Base-by-base conservation (phyloP, 2,113 vertebrate genomes). In the Varanus salvator region DNA sequence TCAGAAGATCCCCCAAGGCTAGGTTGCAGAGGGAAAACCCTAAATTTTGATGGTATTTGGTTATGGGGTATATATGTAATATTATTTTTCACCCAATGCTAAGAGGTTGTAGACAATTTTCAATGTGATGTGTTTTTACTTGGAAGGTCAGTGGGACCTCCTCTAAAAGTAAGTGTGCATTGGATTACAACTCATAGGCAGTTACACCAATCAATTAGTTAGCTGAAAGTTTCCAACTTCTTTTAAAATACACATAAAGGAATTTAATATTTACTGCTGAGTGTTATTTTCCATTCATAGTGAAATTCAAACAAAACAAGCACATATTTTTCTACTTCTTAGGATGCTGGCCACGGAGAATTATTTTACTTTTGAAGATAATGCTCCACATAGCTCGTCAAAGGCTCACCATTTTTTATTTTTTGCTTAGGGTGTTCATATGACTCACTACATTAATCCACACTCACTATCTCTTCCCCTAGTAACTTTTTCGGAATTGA, bases 321-420 rank as follows among this genome's bases (percentile, higher is more conserved):
- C 72, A 25, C 2, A 27, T 9, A 9, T 64, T 52, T 78, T 81
- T 87, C 17, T 31, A 52, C 7, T 25, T 52, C 50, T 89, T 78
- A 85, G 48, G 82, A 89, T 89, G 25, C 17, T 85, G 60, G 74
- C 75, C 57, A 68, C n/a, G 84, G 64, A 92, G 86, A 93, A 90
- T 66, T 87, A 27, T 83, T 77, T 87, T 82, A 74, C 69, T 91
- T 77, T 71, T 92, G 14, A 66, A 88, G 90, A 80, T 95, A 91
- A 90, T 95, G 94, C 92, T 95, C 95, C 93, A 92, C 89, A 92
- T 91, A 44, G 34, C 57, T 95, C 91, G 90, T 93, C 76, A 94
- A 95, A 94, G 69, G 92, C 77, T 89, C 87, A 93, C 31, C 86
- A 44, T n/a, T 91, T 93, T 76, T 77, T 85, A 90, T 93, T 76